Percentiles rank a stretch among this genome's conserved stretches.
Evolutionary conservation across 2,113 vertebrate species (phyloP).

Genomic region (Circaetus gallicus): DNA sequence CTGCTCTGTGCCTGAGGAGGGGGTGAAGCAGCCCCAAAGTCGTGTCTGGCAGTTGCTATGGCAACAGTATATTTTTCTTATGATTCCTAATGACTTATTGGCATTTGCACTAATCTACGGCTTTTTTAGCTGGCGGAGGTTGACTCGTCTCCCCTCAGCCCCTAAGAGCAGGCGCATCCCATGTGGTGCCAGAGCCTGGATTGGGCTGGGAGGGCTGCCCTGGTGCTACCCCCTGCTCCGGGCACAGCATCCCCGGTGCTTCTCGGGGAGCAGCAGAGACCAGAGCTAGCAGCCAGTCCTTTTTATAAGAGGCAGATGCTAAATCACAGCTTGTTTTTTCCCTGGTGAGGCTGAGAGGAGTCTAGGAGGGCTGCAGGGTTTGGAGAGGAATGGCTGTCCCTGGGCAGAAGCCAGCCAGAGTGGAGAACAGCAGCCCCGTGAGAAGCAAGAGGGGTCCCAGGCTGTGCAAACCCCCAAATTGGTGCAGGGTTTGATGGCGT

Average conservation of each 20-base stretch:
- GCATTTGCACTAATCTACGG: conserved; percentile 13
- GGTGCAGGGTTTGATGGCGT: neutral
- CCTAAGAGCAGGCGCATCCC: neutral
- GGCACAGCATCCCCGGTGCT: neutral
- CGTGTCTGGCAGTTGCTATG: conserved; percentile 54
- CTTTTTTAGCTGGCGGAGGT: neutral
- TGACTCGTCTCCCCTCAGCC: neutral
- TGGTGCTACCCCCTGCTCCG: neutral
- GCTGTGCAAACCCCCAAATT: neutral
- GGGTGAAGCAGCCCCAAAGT: conserved; percentile 42
- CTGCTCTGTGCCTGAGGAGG: neutral
- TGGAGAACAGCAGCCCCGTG: neutral
- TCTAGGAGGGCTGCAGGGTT: neutral
- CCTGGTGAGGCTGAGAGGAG: neutral
- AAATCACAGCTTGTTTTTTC: neutral
- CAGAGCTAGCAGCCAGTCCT: neutral
- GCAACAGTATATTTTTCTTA: conserved; percentile 58
- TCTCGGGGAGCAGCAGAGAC: neutral
- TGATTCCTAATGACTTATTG: conserved; percentile 55
- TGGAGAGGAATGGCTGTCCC: neutral
- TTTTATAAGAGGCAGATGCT: neutral
- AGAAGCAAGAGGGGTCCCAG: neutral
- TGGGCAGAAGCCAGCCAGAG: neutral
- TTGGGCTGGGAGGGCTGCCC: neutral
- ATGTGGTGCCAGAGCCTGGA: fast-evolving